Percentiles rank a stretch among this genome's conserved stretches.
These are phyloP conservation scores for Sminthurinus signatus DNA, from an alignment of 1,140 invertebrate genomes.

Conservation along the genomic window DNA sequence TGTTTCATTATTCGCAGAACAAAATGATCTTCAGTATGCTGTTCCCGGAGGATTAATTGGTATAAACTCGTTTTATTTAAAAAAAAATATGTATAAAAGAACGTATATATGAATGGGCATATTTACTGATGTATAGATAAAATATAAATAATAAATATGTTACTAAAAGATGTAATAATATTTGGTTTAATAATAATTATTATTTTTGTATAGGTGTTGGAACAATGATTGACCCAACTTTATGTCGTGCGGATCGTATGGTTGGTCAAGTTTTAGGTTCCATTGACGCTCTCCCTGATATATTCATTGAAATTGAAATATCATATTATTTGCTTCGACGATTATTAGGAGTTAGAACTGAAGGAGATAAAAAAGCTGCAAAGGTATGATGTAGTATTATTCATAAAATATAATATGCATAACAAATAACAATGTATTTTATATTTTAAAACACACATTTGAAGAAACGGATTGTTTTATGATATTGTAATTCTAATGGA, in stretches of 20 bases:
- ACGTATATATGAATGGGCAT: no score
- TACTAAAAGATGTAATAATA: background rate
- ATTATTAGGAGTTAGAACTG: slow-evolving; percentile 92
- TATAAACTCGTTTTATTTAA: no score
- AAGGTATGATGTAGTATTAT: slow-evolving; percentile 57
- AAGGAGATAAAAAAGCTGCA: slow-evolving; percentile 97
- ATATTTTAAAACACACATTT: no score
- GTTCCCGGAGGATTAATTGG: slow-evolving; percentile 97
- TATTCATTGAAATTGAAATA: slow-evolving; percentile 97
- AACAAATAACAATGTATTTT: no score
- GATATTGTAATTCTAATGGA: background rate
- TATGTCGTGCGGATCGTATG: slow-evolving; percentile 94
- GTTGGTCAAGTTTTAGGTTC: slow-evolving; percentile 98
- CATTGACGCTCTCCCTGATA: slow-evolving; percentile 90
- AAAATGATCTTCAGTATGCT: slow-evolving; percentile 97
- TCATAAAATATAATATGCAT: background rate
- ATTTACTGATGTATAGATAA: no score
- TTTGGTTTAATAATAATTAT: slow-evolving; percentile 5
- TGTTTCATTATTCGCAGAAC: slow-evolving; percentile 96
- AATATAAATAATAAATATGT: no score
- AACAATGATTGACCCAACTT: slow-evolving; percentile 97
- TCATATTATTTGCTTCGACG: slow-evolving; percentile 94
- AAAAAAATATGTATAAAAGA: no score
- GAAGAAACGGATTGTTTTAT: no score
- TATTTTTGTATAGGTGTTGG: slow-evolving; percentile 69